Evolutionary conservation across 2,888 invertebrate species (phyloP), one percentile per base, ranked within the genome.

Genomic region (Stenodera caucasica): DNA sequence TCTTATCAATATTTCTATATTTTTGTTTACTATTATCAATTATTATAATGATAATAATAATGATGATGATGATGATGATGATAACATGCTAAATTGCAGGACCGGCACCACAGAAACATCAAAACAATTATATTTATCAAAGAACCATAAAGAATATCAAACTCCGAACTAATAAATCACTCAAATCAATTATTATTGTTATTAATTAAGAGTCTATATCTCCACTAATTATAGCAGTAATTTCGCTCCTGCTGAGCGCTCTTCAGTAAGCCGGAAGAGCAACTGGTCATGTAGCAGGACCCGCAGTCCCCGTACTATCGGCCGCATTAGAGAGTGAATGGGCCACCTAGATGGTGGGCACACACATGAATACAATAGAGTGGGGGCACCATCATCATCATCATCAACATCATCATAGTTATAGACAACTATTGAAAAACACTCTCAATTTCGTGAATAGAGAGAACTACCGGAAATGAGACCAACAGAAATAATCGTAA

Each of bases 391-490:
- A 40, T n/a, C 21, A 40, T 18, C 14, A 40, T 9, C 45, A 45
- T 11, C 45, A 45, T 4, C 18, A 45, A 8, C 45, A 45, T 40
- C 37, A 40, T 40, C 33, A 33, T 33, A n/a, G n/a, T n/a, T n/a
- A n/a, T n/a, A n/a, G n/a, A n/a, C n/a, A n/a, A n/a, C n/a, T n/a
- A n/a, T n/a, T n/a, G n/a, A 72, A 68, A 69, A 66, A 66, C 75
- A 75, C 77, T 76, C 77, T 75, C 77, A 71, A 75, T 79, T 80
- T 79, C 76, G 78, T 78, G 76, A 78, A 75, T 77, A 75, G 78
- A 78, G 79, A 79, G 79, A 79, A 73, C 63, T 57, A 55, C 58
- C 60, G 58, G 58, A n/a, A n/a, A n/a, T n/a, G n/a, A n/a, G n/a
- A n/a, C n/a, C n/a, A n/a, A n/a, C n/a, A 26, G 26, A 26, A 26